Evolutionary conservation across 2,797 vertebrate genomes (phyloP), one percentile per base, ranked within the genome.

Genomic region (Mustela erminea): DNA sequence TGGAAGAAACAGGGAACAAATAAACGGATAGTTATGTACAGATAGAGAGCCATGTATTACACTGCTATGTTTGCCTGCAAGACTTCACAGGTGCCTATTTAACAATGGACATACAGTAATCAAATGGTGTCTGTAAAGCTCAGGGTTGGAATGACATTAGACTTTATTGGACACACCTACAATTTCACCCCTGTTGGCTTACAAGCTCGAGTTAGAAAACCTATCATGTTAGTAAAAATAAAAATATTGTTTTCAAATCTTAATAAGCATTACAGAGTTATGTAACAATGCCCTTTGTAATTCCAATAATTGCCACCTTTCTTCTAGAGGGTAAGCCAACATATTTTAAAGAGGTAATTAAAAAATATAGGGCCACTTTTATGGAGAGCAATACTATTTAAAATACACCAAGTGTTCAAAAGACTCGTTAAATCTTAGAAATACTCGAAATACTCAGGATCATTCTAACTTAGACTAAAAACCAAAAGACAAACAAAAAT

Each of bases 181-280:
- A 78, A 21, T 64, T 85, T 52, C 58, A 38, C 95, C 97, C 90
- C 96, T 98, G 98, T 66, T 70, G 29, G 81, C 96, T 96, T 95
- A 97, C 5, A 89, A 90, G 68, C 41, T 83, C 23, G 77, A 72
- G 32, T 90, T 70, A 84, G 72, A 93, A 95, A 95, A 90, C 18
- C 64, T 83, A 27, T 46, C 29, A 52, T 49, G n/a, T 88, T 94
- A 96, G 85, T 93, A 90, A 93, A 88, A 78, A 83, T 66, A 70
- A 89, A 81, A 96, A 85, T 80, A 94, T 38, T 91, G 64, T 70
- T 23, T 87, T 90, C 27, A 84, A 80, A 88, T 84, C 93, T 97
- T 97, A 97, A 97, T 84, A 94, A 89, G 86, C 91, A 81, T 72
- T 83, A 78, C 15, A 93, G 38, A 90, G 93, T 85, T 90, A 64